Evolutionary conservation across 2,797 vertebrate genomes (phyloP).

Genomic region (Anguilla megastoma): DNA sequence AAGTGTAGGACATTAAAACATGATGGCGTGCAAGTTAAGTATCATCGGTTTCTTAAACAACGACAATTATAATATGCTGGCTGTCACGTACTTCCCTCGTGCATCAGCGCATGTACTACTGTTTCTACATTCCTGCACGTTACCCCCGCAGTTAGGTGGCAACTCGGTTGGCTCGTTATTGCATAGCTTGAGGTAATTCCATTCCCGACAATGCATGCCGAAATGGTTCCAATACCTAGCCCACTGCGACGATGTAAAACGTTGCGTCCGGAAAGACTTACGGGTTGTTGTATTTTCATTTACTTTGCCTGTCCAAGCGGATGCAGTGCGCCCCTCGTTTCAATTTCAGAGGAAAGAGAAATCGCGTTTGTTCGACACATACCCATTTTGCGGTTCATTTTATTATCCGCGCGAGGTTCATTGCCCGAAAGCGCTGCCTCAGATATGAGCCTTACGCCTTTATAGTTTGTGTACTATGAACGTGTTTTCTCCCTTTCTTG

Average conservation of each 20-base stretch:
- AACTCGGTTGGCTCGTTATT: constrained; percentile 6
- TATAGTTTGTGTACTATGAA: constrained; percentile 49
- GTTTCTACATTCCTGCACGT: neutral
- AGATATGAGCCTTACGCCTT: constrained; percentile 38
- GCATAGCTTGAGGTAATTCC: neutral
- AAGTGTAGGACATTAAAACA: neutral
- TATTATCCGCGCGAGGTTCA: constrained; percentile 21
- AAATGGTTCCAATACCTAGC: neutral
- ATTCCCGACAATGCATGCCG: neutral
- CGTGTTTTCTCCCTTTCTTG: constrained; percentile 47
- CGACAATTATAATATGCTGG: neutral
- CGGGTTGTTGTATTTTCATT: neutral
- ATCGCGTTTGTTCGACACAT: neutral
- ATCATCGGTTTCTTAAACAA: neutral
- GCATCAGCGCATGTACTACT: neutral
- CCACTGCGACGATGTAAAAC: neutral
- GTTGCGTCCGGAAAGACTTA: neutral
- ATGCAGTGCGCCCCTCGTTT: neutral
- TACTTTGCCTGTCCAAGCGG: neutral
- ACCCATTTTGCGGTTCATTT: constrained; percentile 20
- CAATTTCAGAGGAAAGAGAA: neutral
- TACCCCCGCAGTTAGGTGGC: neutral
- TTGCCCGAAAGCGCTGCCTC: constrained; percentile 29
- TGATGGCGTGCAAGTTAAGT: neutral
- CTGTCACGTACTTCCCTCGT: neutral